Percentiles rank a stretch among this genome's conserved stretches.
These are phyloP conservation scores for Arizona elegans DNA, from an alignment of 2,113 vertebrate genomes.

Conservation along the genomic window DNA sequence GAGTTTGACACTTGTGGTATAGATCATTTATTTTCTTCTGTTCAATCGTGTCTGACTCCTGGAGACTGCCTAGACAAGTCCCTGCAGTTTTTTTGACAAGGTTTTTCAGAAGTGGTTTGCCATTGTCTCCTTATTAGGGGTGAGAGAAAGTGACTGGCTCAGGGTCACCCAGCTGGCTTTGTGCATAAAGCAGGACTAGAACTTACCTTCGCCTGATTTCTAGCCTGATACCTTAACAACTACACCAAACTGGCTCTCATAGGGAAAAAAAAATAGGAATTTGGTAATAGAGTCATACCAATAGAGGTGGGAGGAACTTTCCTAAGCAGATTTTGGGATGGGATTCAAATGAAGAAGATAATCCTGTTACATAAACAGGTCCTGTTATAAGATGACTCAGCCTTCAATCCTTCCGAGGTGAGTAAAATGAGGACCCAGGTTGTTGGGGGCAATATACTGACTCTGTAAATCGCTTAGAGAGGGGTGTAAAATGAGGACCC, in stretches of 20 bases:
- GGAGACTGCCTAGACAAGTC: too few relatives aligned
- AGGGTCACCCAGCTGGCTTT: not conserved
- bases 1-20: too few relatives aligned
- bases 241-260: not conserved
- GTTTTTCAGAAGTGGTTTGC: too few relatives aligned
- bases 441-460: too few relatives aligned
- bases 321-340: not conserved
- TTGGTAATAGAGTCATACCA: not conserved
- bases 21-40: too few relatives aligned
- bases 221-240: not conserved
- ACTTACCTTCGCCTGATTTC: not conserved
- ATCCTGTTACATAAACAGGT: not conserved
- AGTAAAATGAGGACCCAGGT: not conserved
- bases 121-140: too few relatives aligned
- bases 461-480: too few relatives aligned
- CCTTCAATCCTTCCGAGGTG: not conserved
- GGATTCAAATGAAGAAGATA: not conserved
- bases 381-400: not conserved
- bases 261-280: not conserved
- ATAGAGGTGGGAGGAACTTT: not conserved
- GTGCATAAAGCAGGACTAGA: not conserved
- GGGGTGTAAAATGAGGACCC: not conserved
- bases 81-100: too few relatives aligned
- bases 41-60: too few relatives aligned
- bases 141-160: not conserved